Percentiles rank a stretch among this genome's conserved stretches.
phyloP scores from a whole-genome alignment of 2,797 vertebrate genomes.

The Selene dorsalis region DNA sequence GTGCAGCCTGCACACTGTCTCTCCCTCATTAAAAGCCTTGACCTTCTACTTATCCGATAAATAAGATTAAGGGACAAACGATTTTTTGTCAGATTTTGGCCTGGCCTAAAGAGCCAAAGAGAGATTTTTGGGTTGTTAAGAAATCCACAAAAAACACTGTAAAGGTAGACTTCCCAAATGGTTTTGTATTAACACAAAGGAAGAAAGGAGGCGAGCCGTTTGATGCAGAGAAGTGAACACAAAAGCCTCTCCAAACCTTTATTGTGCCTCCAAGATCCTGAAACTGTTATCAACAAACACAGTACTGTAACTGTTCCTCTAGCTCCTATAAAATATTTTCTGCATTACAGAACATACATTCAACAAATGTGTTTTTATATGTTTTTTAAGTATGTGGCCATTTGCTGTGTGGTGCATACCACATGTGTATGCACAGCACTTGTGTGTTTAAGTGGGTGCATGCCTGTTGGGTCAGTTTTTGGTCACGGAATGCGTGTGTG shows the following conservation, averaged over 20 bases:
- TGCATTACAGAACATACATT: background rate
- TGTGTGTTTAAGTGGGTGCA: conserved; percentile 21
- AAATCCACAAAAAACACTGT: conserved; percentile 9
- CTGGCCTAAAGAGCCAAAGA: background rate
- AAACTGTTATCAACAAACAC: background rate
- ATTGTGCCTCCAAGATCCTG: background rate
- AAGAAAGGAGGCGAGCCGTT: background rate
- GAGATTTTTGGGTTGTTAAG: background rate
- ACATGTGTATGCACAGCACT: conserved; percentile 10
- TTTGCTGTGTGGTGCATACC: background rate
- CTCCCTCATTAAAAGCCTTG: conserved; percentile 29
- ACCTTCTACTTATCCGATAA: conserved; percentile 27
- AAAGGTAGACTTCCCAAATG: background rate
- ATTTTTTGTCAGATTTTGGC: background rate
- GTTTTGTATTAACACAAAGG: background rate
- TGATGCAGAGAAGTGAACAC: background rate
- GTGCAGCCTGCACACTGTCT: background rate
- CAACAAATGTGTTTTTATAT: background rate
- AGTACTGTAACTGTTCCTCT: background rate
- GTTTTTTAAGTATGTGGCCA: conserved; percentile 9
- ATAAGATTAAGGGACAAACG: conserved; percentile 35
- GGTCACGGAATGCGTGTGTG: conserved; percentile 45
- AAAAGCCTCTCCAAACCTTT: background rate
- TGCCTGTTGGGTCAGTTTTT: conserved; percentile 52
- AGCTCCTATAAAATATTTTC: background rate